Conservation (phyloP, 2,113 vertebrate species). For the Gracilinanus agilis region DNA sequence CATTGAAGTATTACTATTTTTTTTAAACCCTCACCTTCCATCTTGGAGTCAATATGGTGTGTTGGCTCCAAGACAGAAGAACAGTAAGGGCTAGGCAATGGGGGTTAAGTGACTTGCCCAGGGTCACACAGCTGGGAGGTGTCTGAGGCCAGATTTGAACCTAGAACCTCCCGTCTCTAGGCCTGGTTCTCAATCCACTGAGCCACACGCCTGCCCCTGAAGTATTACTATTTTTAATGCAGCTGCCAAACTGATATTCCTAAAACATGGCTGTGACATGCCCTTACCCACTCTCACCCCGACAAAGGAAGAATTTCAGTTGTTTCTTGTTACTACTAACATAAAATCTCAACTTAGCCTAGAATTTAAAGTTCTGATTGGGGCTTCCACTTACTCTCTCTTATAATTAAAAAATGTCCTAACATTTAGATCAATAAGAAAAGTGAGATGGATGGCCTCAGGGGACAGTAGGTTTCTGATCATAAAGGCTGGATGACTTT, state of each 20-base stretch:
- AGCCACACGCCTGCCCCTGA: no score
- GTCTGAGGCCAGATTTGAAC: no score
- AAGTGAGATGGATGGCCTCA: neutral
- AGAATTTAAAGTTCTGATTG: neutral
- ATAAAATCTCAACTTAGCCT: neutral
- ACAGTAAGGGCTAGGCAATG: no score
- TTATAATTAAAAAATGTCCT: neutral
- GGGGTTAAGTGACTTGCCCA: no score
- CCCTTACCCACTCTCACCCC: neutral
- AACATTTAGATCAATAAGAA: neutral
- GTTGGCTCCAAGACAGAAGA: no score
- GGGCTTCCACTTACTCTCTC: neutral
- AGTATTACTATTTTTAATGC: neutral
- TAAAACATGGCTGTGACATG: neutral
- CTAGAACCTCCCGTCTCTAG: no score
- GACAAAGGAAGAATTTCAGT: neutral
- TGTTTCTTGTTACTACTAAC: neutral
- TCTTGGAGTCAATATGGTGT: no score
- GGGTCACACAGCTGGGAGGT: no score
- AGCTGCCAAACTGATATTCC: neutral
- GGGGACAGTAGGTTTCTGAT: neutral
- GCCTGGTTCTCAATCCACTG: no score
- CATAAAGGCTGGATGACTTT: neutral
- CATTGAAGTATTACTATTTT: neutral
- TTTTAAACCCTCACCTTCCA: no score